These are phyloP conservation scores for Bubalus kerabau DNA, from an alignment of 2,113 vertebrate species.

Conservation along the genomic window DNA sequence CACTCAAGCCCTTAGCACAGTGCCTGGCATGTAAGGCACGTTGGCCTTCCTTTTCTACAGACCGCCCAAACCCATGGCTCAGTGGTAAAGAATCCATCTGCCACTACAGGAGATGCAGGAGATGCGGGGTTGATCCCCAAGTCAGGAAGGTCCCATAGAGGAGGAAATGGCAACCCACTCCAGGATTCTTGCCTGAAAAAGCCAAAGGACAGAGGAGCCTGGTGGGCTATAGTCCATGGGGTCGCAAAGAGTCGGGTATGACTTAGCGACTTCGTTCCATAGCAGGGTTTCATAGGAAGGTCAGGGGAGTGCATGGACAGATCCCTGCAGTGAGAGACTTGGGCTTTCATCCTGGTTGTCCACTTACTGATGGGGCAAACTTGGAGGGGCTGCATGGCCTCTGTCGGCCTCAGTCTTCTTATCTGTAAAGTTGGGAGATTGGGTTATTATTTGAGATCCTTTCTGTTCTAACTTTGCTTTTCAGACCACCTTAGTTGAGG, in stretches of 20 bases:
- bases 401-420: background rate
- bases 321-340: background rate
- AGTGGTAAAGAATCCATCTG: background rate
- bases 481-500: background rate
- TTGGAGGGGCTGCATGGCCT: background rate
- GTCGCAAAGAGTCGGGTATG: background rate
- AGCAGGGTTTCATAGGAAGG: background rate
- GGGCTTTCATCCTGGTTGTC: background rate
- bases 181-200: background rate
- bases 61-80: background rate
- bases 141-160: background rate
- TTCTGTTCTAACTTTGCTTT: background rate
- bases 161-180: background rate
- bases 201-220: background rate
- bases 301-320: rapidly evolving
- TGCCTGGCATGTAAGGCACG: background rate
- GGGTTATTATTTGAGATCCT: background rate
- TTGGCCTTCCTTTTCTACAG: background rate
- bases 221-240: background rate
- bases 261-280: rapidly evolving
- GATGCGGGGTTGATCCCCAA: background rate
- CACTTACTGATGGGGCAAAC: background rate
- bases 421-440: background rate
- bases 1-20: background rate
- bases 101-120: background rate